Conservation (phyloP, 1,140 invertebrate genomes). For the Argopecten irradians region DNA sequence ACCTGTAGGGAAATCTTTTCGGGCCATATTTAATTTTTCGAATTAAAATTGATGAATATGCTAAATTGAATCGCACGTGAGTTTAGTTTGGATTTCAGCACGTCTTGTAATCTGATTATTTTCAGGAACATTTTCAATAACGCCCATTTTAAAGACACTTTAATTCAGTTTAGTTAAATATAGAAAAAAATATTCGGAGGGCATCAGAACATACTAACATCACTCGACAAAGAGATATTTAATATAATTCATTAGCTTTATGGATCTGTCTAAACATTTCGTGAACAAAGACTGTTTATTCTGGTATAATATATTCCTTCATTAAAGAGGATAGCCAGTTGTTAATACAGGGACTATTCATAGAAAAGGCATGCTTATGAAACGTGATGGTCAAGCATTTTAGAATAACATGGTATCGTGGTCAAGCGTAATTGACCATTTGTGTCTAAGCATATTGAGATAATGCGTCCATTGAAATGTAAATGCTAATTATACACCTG, state of each 20-base stretch:
- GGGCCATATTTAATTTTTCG: too few relatives aligned
- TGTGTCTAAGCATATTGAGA: neutral
- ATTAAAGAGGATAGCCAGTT: neutral
- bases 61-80: too few relatives aligned
- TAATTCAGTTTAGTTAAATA: too few relatives aligned
- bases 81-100: too few relatives aligned
- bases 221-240: too few relatives aligned
- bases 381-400: neutral
- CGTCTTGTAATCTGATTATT: too few relatives aligned
- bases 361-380: neutral
- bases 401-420: neutral
- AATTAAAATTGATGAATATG: too few relatives aligned
- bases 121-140: too few relatives aligned
- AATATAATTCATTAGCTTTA: neutral
- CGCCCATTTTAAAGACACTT: too few relatives aligned
- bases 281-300: neutral
- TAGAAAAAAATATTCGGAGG: too few relatives aligned
- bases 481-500: neutral
- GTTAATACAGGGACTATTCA: neutral
- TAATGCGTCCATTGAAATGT: neutral
- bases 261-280: neutral
- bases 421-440: conserved; percentile 2
- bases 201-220: too few relatives aligned
- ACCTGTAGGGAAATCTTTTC: too few relatives aligned
- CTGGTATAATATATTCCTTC: neutral